Base-by-base conservation (phyloP, 2,888 invertebrate genomes). In the Erebia ligea region DNA sequence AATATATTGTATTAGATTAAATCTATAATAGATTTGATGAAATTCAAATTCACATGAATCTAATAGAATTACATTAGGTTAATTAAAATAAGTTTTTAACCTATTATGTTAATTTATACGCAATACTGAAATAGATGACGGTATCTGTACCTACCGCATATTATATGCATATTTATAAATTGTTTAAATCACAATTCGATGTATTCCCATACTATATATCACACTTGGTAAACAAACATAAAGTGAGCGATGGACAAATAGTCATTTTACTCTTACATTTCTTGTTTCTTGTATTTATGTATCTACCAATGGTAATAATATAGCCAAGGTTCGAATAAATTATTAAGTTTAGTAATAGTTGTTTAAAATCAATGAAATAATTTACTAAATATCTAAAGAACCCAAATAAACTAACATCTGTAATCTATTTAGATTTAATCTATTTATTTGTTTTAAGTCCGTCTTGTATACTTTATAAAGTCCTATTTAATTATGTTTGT, bases 371-470 rank as follows among this genome's bases (percentile, higher is more conserved):
- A 34, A 34, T 34, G 34, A 34, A 34, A 68, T 56, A 57, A 68
- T 62, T 62, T 68, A 56, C 57, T 42, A 52, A 54, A 56, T 56
- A 56, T 56, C 40, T 54, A 56, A 25, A 6, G 21, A 54, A 5
- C 57, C 45, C 45, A 45, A 67, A 48, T 67, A 48, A 19, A 57
- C 11, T 57, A 40, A 42, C 19, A 50, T 59, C 19, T 72, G 42
- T 68, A 70, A 68, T 74, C 68, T 74, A 71, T 65, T 64, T 71
- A 71, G 65, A 68, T 73, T 71, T 71, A 68, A 73, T 73, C 73
- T 68, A 69, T 65, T 64, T 69, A 69, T 69, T 69, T 69, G 67
- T 69, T 58, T 65, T 70, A 65, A 68, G 65, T 68, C 21, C 65
- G 58, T 62, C 64, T 50, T 63, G 67, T 63, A 63, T 40, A 59